phyloP scores from a whole-genome alignment of 2,113 vertebrate species.

The Sarotherodon lohbergeri region DNA sequence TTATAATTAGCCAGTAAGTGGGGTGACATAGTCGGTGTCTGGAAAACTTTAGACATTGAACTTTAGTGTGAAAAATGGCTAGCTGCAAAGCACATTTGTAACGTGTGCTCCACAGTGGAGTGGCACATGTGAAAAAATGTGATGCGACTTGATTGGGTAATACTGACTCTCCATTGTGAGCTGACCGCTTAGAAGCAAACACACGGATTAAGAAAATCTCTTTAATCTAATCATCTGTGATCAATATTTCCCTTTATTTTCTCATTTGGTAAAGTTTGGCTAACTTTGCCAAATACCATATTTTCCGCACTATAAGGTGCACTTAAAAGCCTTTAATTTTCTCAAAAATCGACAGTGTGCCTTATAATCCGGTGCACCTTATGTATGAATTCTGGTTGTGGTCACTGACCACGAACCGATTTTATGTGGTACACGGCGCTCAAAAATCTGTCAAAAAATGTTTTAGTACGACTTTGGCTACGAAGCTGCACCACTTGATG shows the following conservation, averaged over 20 bases:
- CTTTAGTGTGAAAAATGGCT: background rate
- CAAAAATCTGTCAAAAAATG: background rate
- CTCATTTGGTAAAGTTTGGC: background rate
- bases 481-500: fast-evolving
- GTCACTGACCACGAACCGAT: fast-evolving
- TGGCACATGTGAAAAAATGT: background rate
- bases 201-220: background rate
- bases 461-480: background rate
- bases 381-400: background rate
- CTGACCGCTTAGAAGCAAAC: background rate
- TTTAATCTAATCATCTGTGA: background rate
- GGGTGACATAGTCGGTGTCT: background rate
- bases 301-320: background rate
- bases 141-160: background rate
- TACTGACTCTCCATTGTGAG: background rate
- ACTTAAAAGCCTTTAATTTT: background rate
- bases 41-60: background rate
- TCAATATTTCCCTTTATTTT: background rate
- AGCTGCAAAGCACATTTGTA: background rate
- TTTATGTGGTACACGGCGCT: fast-evolving
- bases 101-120: background rate
- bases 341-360: fast-evolving
- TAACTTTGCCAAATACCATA: background rate
- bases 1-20: background rate
- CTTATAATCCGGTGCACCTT: background rate